These are phyloP conservation scores for Chironomus riparius DNA, from an alignment of 2,888 invertebrate species.

Conservation along the genomic window DNA sequence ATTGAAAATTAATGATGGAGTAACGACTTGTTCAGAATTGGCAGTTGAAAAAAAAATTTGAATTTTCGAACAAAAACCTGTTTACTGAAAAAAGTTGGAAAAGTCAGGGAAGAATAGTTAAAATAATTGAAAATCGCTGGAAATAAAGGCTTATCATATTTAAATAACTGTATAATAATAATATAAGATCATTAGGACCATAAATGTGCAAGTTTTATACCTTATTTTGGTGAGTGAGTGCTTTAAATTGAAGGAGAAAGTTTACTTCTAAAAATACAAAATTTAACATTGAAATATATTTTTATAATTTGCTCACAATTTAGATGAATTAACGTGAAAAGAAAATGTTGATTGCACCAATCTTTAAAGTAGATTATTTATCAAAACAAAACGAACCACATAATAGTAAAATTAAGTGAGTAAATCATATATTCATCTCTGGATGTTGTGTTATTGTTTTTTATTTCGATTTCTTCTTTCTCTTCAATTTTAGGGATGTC, in stretches of 20 bases:
- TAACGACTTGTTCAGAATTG: too few relatives aligned
- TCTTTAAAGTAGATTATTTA: conserved; percentile 10
- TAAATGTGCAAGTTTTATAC: not conserved
- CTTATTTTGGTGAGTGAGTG: not conserved
- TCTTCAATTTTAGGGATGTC: not conserved
- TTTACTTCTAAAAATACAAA: not conserved
- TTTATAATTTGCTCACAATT: too few relatives aligned
- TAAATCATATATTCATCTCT: not conserved
- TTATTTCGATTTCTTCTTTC: not conserved
- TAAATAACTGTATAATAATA: not conserved
- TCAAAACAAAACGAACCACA: not conserved
- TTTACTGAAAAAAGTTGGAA: too few relatives aligned
- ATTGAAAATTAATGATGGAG: too few relatives aligned
- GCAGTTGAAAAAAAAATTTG: too few relatives aligned
- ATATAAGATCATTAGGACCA: not conserved
- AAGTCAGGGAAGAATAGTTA: not conserved
- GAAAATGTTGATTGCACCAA: conserved; percentile 17
- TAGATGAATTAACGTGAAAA: not conserved
- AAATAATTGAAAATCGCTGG: not conserved
- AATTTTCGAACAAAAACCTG: too few relatives aligned
- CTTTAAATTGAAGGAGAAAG: not conserved
- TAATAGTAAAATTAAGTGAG: not conserved
- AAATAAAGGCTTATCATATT: not conserved
- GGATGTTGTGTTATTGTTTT: too few relatives aligned
- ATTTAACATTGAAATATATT: too few relatives aligned